phyloP scores from a whole-genome alignment of 64 coral and sea anemone genomes.

The Stylophora pistillata region DNA sequence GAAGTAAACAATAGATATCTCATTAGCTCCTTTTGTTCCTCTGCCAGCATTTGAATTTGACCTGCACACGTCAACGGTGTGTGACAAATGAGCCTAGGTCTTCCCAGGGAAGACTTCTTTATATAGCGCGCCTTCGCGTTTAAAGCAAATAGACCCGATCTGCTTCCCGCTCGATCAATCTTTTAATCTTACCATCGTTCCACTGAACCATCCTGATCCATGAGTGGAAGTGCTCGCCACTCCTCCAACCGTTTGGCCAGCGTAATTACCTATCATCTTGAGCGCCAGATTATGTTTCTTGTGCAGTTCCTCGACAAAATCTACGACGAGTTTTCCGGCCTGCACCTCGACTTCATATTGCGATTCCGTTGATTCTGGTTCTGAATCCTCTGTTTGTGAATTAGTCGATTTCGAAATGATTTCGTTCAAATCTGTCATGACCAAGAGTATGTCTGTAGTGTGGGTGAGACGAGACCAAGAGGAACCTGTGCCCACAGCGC shows the following conservation, averaged over 20 bases:
- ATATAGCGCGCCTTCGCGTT: too few species aligned
- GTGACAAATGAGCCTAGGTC: too few species aligned
- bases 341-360: conserved; percentile 54
- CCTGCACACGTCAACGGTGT: too few species aligned
- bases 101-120: too few species aligned
- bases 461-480: conserved; percentile 64
- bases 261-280: conserved; percentile 70
- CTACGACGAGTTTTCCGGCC: conserved; percentile 46
- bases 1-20: too few species aligned
- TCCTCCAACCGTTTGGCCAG: conserved; percentile 57
- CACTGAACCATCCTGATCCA: conserved; percentile 41
- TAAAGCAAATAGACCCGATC: too few species aligned
- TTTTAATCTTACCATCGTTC: conserved; percentile 39
- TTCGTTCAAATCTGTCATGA: conserved; percentile 49
- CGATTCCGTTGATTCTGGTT: not conserved
- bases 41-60: too few species aligned
- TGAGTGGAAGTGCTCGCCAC: conserved; percentile 64
- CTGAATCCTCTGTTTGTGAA: not conserved
- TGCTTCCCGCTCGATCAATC: too few species aligned
- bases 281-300: conserved; percentile 27
- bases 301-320: conserved; percentile 57
- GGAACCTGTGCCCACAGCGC: conserved; percentile 66
- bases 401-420: conserved; percentile 32
- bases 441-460: conserved; percentile 50
- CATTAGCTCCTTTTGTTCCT: too few species aligned